Evolutionary conservation across 1,140 invertebrate genomes (phyloP).

Genomic region (Eueides isabella): DNA sequence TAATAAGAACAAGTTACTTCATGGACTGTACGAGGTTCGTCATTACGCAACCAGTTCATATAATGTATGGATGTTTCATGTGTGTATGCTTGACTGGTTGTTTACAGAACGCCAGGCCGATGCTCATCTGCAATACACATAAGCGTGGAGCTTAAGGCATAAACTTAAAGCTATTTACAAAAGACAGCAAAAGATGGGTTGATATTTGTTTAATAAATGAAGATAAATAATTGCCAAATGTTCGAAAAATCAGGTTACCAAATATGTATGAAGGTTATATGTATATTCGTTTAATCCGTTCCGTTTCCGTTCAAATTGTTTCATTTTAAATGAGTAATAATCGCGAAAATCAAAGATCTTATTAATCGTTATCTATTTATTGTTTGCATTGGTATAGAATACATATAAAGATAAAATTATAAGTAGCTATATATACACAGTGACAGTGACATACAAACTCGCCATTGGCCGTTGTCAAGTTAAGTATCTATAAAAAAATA

Average conservation of each 20-base stretch:
- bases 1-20: conserved; percentile 29
- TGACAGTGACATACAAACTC: neutral
- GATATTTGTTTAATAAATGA: neutral
- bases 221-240: too few species aligned
- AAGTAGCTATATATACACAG: neutral
- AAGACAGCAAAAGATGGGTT: neutral
- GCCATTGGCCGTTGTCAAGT: neutral
- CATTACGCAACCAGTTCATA: conserved; percentile 44
- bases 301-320: too few species aligned
- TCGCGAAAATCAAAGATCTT: too few species aligned
- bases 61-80: conserved; percentile 46
- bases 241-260: too few species aligned
- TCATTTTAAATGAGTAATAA: too few species aligned
- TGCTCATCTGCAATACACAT: conserved; percentile 35
- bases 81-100: conserved; percentile 54
- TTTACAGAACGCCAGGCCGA: conserved; percentile 53
- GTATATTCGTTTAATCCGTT: too few species aligned
- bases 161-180: neutral
- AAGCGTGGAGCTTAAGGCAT: conserved; percentile 20
- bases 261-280: too few species aligned
- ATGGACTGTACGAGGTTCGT: conserved; percentile 30
- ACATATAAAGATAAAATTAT: neutral
- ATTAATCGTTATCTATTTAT: too few species aligned
- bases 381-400: neutral
- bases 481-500: conserved; percentile 1